Evolutionary conservation across 1,140 invertebrate species (phyloP), one percentile per base, ranked within the genome.

Genomic region (Phymastichus coffea): DNA sequence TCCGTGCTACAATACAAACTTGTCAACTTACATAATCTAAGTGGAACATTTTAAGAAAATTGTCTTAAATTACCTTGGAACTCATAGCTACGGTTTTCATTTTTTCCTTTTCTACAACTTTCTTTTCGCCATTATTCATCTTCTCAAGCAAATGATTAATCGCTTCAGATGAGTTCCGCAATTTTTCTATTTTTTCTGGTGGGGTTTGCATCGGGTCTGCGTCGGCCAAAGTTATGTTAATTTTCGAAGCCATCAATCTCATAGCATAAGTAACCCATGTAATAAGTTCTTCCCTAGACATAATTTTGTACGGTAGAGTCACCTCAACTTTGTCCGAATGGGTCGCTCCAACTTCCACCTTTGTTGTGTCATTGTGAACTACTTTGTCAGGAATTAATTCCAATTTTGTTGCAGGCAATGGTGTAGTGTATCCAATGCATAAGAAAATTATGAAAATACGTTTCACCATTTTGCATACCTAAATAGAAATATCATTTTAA

Each of bases 181-280:
- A 19, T 12, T 49, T 55, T 3, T 61, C 59, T 0, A 61, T 49
- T 22, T 20, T 61, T 26, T 61, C 52, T 3, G 46, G 10, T 25
- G 46, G 19, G 1, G 38, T 46, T 51, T 65, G n/a, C 22, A 40
- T 1, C 33, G 20, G 1, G 9, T 41, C 4, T n/a, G 14, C 9
- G 0, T 41, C 25, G 0, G 61, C 57, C 4, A 78, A 33, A 0
- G 73, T 76, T 4, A 78, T 70, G 22, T 80, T 79, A 8, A 79
- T 67, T 10, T 59, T 72, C 0, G 77, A 75, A 0, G 78, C 70
- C 74, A 80, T 76, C 15, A 77, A 37, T 14, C 69, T 53, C 63
- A 77, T 73, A 0, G 76, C 76, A 20, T 78, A 79, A 9, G 66
- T 76, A 0, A 74, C 70, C 76, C 75, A 78, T 4, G 67, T 54